Evolutionary conservation across 2,888 invertebrate species (phyloP).

Genomic region (Aporophyla lueneburgensis): DNA sequence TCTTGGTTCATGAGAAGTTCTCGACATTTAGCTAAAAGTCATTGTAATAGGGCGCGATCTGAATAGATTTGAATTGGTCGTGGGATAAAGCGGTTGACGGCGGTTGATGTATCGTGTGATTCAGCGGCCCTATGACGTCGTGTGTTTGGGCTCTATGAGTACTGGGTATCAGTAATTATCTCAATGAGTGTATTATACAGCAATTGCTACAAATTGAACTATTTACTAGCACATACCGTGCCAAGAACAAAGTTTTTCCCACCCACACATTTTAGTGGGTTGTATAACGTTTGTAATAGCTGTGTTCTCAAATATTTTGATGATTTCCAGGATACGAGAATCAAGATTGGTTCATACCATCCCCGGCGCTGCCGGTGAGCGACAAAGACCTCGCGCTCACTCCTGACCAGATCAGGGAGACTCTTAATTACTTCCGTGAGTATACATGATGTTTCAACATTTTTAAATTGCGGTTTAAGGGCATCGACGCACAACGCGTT

Average conservation of each 20-base stretch:
- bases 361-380: constrained; percentile 95
- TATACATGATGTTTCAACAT: constrained; percentile 75
- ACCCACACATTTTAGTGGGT: background rate
- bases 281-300: background rate
- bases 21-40: constrained; percentile 63
- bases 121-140: constrained; percentile 40
- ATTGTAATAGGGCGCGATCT: constrained; percentile 52
- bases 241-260: constrained; percentile 14
- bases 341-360: constrained; percentile 98
- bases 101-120: constrained; percentile 44
- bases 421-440: constrained; percentile 99
- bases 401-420: constrained; percentile 98
- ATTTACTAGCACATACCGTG: constrained; percentile 12
- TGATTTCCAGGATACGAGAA: constrained; percentile 95
- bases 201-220: constrained; percentile 46
- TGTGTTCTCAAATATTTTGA: constrained; percentile 37
- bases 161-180: constrained; percentile 64
- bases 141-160: constrained; percentile 29
- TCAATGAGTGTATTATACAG: constrained; percentile 48
- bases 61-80: constrained; percentile 59
- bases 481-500: no score
- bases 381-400: constrained; percentile 95
- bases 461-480: background rate
- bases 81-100: constrained; percentile 50
- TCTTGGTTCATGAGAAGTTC: constrained; percentile 62